A percentile compares a stretch with the other conserved stretches of the same genome.
Evolutionary conservation across 2,797 vertebrate genomes (phyloP).

Genomic region (Buphagus erythrorhynchus): DNA sequence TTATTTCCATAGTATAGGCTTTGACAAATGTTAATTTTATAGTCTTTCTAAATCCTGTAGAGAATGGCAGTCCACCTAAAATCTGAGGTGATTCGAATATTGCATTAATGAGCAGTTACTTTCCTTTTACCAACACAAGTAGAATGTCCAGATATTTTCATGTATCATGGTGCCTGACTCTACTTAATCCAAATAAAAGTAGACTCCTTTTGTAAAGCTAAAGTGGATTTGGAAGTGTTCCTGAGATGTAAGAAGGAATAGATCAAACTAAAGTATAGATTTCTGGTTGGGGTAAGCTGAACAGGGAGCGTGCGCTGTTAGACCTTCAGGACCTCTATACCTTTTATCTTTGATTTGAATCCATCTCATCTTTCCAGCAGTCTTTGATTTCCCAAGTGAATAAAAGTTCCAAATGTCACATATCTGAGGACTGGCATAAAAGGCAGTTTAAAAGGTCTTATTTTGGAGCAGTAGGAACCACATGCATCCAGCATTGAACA

Average conservation of each 20-base stretch:
- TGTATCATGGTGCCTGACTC: not conserved
- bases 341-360: conserved; percentile 48
- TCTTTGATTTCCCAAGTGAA: conserved; percentile 59
- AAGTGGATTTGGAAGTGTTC: not conserved
- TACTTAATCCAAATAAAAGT: not conserved
- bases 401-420: conserved; percentile 53
- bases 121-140: not conserved
- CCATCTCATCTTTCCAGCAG: conserved; percentile 26
- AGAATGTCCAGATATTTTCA: not conserved
- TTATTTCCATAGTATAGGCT: not conserved
- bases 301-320: not conserved
- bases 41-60: not conserved
- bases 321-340: conserved; percentile 37
- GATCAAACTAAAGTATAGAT: not conserved
- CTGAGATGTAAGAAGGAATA: not conserved
- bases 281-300: not conserved
- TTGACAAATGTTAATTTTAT: not conserved
- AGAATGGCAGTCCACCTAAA: not conserved
- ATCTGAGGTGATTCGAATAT: not conserved
- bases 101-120: not conserved
- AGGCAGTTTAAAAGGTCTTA: conserved; percentile 21
- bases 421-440: conserved; percentile 29
- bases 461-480: conserved; percentile 26
- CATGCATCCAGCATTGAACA: conserved; percentile 36
- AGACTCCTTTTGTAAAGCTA: not conserved